These are phyloP conservation scores for Coluber constrictor DNA, from an alignment of 2,797 vertebrate species.

Conservation along the genomic window DNA sequence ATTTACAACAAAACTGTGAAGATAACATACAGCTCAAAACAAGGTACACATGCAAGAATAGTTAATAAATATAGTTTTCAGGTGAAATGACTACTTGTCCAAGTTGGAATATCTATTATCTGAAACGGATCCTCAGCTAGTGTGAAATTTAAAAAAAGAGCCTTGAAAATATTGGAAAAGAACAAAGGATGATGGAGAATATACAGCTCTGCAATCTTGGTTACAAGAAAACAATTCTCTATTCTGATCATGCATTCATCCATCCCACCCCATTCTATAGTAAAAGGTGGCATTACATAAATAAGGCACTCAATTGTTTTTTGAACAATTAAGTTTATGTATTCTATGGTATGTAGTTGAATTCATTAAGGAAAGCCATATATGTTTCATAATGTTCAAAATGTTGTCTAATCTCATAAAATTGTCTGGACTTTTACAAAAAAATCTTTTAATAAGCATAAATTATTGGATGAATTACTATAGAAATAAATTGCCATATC, in stretches of 20 bases:
- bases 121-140: not conserved
- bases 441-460: not conserved
- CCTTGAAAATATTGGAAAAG: not conserved
- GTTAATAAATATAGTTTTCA: not conserved
- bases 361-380: constrained; percentile 9
- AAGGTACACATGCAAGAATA: not conserved
- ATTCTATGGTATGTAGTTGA: not conserved
- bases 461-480: not conserved
- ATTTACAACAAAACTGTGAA: not conserved
- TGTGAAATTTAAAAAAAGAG: not conserved
- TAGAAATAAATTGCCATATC: not conserved
- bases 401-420: not conserved
- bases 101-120: not conserved
- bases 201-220: not conserved
- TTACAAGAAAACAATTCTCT: not conserved
- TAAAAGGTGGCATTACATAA: not conserved
- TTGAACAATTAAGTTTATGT: not conserved
- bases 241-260: not conserved
- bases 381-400: not conserved
- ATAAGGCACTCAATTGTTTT: not conserved
- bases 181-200: too few species aligned
- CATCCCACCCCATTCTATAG: not conserved
- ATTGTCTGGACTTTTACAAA: not conserved
- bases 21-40: not conserved
- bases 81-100: not conserved